Evolutionary conservation across 2,888 invertebrate genomes (phyloP), one percentile per base, ranked within the genome.

Genomic region (Cylindroiulus punctatus): DNA sequence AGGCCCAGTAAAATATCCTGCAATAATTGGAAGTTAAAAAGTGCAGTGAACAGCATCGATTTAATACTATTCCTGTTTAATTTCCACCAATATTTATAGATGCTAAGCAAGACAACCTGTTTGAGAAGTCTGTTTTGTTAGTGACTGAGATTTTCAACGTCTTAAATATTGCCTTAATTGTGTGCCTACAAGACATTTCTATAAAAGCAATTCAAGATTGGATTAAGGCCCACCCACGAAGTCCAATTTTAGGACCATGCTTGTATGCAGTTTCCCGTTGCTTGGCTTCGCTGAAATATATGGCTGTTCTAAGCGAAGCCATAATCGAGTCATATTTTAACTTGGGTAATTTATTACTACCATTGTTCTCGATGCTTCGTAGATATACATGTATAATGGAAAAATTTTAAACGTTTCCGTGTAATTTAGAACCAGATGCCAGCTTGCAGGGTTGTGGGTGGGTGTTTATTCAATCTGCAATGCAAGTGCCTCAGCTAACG

Each of bases 401-500:
- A n/a, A n/a, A n/a, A n/a, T 22, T 57, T 22, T 40, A 40, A 22
- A n/a, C 22, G 19, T n/a, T 85, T 86, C 82, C 85, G 42, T 86
- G 44, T 85, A 40, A 86, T 57, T 36, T 30, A 85, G 85, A 81
- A 76, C 36, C 57, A 30, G 85, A 85, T 30, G 52, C 30, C n/a
- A 52, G 32, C 52, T 47, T 47, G 26, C 22, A 17, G 42, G 85
- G 65, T 57, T 57, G 83, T 36, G 86, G 84, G 32, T 86, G 86
- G 86, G 44, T 17, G 17, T 81, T 44, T 7, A 86, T 86, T 47
- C 36, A 84, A 81, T 47, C 86, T 85, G 86, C 84, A 81, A 86
- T 87, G 86, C 32, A 87, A 90, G 90, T 90, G 85, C 89, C 90
- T 83, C 91, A 91, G 88, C 90, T 90, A 81, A 89, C 90, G 83